Base-by-base conservation (phyloP, 2,113 vertebrate species). In the Gobius niger region DNA sequence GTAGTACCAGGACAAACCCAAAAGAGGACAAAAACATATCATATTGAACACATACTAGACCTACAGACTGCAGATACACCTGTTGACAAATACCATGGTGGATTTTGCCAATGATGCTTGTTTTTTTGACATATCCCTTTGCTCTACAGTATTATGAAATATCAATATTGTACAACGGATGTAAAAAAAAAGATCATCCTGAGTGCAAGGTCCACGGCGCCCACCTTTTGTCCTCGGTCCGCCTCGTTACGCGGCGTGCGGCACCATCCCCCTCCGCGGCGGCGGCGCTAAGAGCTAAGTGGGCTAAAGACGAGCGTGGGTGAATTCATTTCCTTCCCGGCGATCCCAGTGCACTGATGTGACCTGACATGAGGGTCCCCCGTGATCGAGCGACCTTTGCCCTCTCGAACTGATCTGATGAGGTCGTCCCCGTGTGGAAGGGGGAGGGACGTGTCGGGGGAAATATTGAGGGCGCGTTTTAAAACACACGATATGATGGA, bases 341-440 rank as follows among this genome's bases (percentile, higher is more conserved):
- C 64, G 53, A 88, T 59, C 77, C 72, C 70, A 85, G 78, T 75
- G 77, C 85, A 82, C 76, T 81, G 80, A 88, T 85, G 60, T 13
- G 15, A 88, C 63, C 64, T 79, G 74, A 82, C 62, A 13, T 59
- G 67, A 70, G 42, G 64, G 47, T 73, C 81, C 80, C 80, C 19
- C 14, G 77, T 63, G 74, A 82, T 78, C 24, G 12, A 50, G 67
- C 53, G 60, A 86, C 77, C 88, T 87, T 44, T 91, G 82, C 88
- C 85, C 81, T 82, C 73, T 24, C 46, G 61, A 70, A 69, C 57
- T 40, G 65, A 85, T 90, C 89, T 88, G 85, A 89, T 87, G 85
- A 90, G 73, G 51, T 15, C 44, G n/a, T 63, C 53, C 53, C 73
- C 46, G 47, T 47, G 34, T 34, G 51, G 10, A 64, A 11, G 18